Evolutionary conservation across 2,797 vertebrate genomes (phyloP).

Genomic region (Aselliscus stoliczkanus): DNA sequence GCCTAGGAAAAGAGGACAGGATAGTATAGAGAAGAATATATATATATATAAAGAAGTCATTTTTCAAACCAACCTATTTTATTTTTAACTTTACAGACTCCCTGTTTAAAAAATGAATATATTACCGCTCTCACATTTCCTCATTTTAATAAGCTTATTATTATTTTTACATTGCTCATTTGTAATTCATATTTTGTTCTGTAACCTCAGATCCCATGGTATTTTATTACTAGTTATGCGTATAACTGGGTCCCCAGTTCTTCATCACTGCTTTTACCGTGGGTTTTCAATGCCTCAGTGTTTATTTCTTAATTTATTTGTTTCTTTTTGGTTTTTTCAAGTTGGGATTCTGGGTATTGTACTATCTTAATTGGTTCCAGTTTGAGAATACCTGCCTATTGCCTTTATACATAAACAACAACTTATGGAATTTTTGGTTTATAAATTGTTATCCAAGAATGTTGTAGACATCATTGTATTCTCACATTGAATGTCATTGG

Average conservation of each 20-base stretch:
- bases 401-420: neutral
- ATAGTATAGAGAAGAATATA: neutral
- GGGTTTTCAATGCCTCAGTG: neutral
- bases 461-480: neutral
- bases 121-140: neutral
- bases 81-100: neutral
- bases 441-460: neutral
- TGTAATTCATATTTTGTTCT: neutral
- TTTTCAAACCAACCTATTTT: neutral
- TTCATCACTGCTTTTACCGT: neutral
- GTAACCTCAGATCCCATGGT: neutral
- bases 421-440: neutral
- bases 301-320: neutral
- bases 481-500: neutral
- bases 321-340: neutral
- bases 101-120: neutral
- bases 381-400: neutral
- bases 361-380: neutral
- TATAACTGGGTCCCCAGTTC: neutral
- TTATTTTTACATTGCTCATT: neutral
- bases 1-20: neutral
- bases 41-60: neutral
- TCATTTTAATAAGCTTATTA: neutral
- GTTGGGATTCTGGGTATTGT: neutral
- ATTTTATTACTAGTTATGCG: neutral